phyloP scores from a whole-genome alignment of 1,140 invertebrate species.

The Zaprionus tsacasi region DNA sequence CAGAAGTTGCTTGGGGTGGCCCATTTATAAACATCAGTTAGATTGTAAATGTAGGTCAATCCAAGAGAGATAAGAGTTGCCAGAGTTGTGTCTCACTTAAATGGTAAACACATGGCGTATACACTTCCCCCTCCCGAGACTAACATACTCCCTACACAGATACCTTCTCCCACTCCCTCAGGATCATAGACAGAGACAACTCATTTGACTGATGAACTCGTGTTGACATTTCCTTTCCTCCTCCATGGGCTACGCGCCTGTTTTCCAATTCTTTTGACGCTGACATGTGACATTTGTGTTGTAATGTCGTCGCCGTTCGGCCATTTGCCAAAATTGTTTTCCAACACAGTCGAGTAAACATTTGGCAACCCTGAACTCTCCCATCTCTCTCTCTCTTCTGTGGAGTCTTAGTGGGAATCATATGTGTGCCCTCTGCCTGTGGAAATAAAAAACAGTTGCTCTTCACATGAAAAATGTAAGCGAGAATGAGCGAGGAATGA shows the following conservation, averaged over 20 bases:
- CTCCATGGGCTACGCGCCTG: conserved; percentile 20
- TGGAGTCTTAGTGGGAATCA: conserved; percentile 3
- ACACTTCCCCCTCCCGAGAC: conserved; percentile 18
- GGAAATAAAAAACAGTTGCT: conserved; percentile 55
- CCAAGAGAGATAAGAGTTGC: conserved; percentile 34
- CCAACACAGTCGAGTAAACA: conserved; percentile 82
- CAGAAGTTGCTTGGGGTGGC: conserved; percentile 29
- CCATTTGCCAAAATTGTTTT: conserved; percentile 80
- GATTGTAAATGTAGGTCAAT: conserved; percentile 53
- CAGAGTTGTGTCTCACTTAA: conserved; percentile 58
- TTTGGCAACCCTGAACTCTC: conserved; percentile 42
- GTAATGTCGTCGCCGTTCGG: conserved; percentile 56
- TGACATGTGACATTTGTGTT: conserved; percentile 81
- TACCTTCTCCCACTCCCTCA: conserved; percentile 3
- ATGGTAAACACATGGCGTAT: conserved; percentile 46
- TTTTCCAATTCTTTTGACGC: conserved; percentile 69
- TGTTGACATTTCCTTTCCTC: conserved; percentile 73
- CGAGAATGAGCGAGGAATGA: conserved; percentile 30
- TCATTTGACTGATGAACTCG: conserved; percentile 82
- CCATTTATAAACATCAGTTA: conserved; percentile 75
- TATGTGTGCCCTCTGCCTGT: conserved; percentile 27
- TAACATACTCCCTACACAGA: background rate
- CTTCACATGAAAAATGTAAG: conserved; percentile 43
- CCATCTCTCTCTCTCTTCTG: background rate
- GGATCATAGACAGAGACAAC: conserved; percentile 58